Percentiles rank a stretch among this genome's conserved stretches.
Conservation (phyloP, 2,888 invertebrate genomes). For the Sphaerophoria rueppellii region DNA sequence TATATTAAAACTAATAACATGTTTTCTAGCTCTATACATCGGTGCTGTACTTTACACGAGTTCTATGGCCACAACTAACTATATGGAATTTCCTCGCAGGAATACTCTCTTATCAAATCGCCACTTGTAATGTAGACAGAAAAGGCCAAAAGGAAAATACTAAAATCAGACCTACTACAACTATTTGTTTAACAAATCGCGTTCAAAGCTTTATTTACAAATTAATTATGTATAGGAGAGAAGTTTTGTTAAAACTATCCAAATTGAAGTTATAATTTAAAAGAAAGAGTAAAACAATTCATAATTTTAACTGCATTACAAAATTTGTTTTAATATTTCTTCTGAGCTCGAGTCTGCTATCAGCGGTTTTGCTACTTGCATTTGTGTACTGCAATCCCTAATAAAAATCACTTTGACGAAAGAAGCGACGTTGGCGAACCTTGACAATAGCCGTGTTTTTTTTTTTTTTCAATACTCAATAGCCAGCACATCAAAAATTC, state of each 20-base stretch:
- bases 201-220: conserved; percentile 77
- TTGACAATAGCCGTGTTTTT: too few relatives aligned
- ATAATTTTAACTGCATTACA: too few relatives aligned
- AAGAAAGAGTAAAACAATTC: neutral
- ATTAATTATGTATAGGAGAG: conserved; percentile 77
- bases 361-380: too few relatives aligned
- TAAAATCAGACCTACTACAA: conserved; percentile 1
- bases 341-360: too few relatives aligned
- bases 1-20: too few relatives aligned
- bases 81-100: conserved; percentile 95
- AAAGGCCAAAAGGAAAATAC: too few relatives aligned
- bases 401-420: too few relatives aligned
- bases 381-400: too few relatives aligned
- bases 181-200: conserved; percentile 75
- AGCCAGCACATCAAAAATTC: too few relatives aligned
- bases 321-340: too few relatives aligned
- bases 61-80: conserved; percentile 98
- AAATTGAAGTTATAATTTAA: conserved; percentile 33
- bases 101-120: conserved; percentile 92
- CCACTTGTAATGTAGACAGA: conserved; percentile 74
- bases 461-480: too few relatives aligned
- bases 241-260: conserved; percentile 74
- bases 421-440: too few relatives aligned
- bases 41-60: conserved; percentile 93
- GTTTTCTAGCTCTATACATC: conserved; percentile 87